Conservation (phyloP, 2,113 vertebrate species). For the Podiceps cristatus region DNA sequence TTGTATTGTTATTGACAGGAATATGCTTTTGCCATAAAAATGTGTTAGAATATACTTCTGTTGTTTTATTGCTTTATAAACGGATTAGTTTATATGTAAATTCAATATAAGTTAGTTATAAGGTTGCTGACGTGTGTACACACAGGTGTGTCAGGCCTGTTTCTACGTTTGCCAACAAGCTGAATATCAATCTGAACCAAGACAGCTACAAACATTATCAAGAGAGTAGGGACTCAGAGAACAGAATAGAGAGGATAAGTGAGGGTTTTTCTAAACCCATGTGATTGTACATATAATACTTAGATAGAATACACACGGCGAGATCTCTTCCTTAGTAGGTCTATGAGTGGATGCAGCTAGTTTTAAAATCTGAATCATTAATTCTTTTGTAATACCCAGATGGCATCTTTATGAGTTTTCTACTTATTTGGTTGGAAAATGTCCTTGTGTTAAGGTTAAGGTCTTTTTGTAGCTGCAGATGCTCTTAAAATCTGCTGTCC, state of each 20-base stretch:
- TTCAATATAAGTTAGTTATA: not conserved
- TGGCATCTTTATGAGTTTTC: not conserved
- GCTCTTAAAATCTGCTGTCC: conserved; percentile 33
- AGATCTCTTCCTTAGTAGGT: not conserved
- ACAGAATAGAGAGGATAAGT: not conserved
- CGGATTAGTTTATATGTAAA: not conserved
- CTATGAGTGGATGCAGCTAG: not conserved
- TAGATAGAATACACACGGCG: not conserved
- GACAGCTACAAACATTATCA: not conserved
- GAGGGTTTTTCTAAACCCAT: not conserved
- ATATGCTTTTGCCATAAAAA: not conserved
- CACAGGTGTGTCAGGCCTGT: not conserved
- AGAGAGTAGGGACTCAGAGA: not conserved
- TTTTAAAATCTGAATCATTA: not conserved
- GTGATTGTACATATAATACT: not conserved
- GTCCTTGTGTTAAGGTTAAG: conserved; percentile 5
- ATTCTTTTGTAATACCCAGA: not conserved
- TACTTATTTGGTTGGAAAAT: not conserved
- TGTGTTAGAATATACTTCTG: not conserved
- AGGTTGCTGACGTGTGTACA: not conserved
- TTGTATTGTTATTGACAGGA: not conserved
- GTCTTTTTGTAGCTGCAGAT: conserved; percentile 20
- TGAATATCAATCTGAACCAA: not conserved
- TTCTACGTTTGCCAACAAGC: not conserved
- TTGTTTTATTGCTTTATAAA: not conserved